Conservation (phyloP, 2,113 vertebrate species). For the Bos indicus region DNA sequence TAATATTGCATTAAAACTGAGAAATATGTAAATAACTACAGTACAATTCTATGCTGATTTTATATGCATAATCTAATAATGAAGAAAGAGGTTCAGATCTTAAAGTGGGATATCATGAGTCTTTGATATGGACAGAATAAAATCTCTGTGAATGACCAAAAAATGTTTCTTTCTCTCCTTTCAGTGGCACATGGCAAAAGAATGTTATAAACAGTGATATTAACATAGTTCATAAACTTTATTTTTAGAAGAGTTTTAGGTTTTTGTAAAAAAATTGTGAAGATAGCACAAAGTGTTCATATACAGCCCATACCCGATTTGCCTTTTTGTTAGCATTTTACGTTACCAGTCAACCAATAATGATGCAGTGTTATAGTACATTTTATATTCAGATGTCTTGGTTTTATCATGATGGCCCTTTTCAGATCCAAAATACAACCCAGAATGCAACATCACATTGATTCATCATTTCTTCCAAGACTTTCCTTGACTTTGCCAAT, state of each 20-base stretch:
- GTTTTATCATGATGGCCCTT: not conserved
- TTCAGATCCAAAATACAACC: not conserved
- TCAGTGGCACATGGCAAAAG: not conserved
- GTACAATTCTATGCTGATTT: not conserved
- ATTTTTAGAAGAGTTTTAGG: not conserved
- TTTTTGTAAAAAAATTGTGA: not conserved
- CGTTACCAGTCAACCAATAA: not conserved
- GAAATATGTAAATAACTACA: not conserved
- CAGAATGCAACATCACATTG: not conserved
- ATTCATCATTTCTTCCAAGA: not conserved
- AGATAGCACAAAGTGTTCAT: not conserved
- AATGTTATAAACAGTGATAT: not conserved
- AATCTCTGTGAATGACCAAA: not conserved
- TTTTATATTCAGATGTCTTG: not conserved
- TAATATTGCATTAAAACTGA: not conserved
- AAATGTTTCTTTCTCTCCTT: not conserved
- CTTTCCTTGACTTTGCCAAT: not conserved
- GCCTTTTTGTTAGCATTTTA: not conserved
- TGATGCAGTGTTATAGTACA: not conserved
- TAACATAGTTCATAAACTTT: not conserved
- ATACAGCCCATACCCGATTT: not conserved
- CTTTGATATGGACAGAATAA: not conserved
- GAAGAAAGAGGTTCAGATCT: not conserved
- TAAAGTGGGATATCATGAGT: not conserved
- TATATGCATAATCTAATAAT: not conserved